Evolutionary conservation across 1,140 invertebrate species (phyloP).

Genomic region (Cydia amplana): DNA sequence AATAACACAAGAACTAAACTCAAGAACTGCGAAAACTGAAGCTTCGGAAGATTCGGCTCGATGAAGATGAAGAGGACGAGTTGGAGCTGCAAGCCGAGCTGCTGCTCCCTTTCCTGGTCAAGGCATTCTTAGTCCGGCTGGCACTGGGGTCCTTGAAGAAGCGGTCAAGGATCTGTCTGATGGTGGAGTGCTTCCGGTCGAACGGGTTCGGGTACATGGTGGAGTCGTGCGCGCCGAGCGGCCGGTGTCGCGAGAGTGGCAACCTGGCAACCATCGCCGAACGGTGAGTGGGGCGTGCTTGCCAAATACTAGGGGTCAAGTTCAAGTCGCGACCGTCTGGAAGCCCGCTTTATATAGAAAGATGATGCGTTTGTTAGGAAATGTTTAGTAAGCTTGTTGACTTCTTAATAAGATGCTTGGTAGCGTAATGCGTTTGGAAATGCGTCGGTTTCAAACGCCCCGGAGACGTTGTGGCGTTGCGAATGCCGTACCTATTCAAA

Average conservation of each 20-base stretch:
- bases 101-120: slow-evolving; percentile 68
- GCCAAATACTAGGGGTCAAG: slow-evolving; percentile 26
- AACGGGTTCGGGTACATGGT: slow-evolving; percentile 87
- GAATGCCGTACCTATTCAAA: not conserved
- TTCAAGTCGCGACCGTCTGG: slow-evolving; percentile 17
- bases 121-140: slow-evolving; percentile 53
- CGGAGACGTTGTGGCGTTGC: not conserved
- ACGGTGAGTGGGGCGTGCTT: slow-evolving; percentile 38
- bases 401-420: slow-evolving; percentile 14
- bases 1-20: slow-evolving; percentile 19
- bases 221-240: slow-evolving; percentile 35
- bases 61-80: not conserved
- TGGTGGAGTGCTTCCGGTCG: slow-evolving; percentile 86
- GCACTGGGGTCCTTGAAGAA: slow-evolving; percentile 73
- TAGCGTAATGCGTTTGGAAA: slow-evolving; percentile 25
- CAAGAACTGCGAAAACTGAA: slow-evolving; percentile 22
- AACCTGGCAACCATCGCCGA: slow-evolving; percentile 32
- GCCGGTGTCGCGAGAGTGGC: slow-evolving; percentile 38
- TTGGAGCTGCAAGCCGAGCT: slow-evolving; percentile 45
- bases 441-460: slow-evolving; percentile 26
- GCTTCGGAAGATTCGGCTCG: slow-evolving; percentile 23
- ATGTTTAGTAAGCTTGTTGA: slow-evolving; percentile 3
- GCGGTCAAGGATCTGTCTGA: slow-evolving; percentile 84
- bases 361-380: slow-evolving; percentile 22
- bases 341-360: not conserved